Base-by-base conservation (phyloP, 2,888 invertebrate species). In the Drosophila ustulata region DNA sequence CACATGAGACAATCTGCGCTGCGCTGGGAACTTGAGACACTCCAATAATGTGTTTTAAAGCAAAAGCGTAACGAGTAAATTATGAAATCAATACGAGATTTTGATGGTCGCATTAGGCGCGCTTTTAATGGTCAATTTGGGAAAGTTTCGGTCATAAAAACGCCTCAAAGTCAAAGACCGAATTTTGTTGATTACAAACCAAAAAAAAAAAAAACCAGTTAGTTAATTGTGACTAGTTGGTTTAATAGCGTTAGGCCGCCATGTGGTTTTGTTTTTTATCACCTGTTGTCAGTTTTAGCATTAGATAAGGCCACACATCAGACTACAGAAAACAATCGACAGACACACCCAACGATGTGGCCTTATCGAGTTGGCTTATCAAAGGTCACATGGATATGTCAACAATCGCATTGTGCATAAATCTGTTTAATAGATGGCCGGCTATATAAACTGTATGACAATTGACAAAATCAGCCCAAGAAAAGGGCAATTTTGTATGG, bases 91-190 rank as follows among this genome's bases (percentile, higher is more conserved):
- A 58, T 71, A 62, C 50, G 50, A 30, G 43, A 58, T 49, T 39
- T 59, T 85, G 68, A 83, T 85, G 85, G 59, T 74, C 84, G 61
- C 82, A 83, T 87, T 81, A 75, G 84, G 37, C 59, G 47, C 51
- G 56, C 58, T 46, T 47, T 50, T 43, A 64, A 64, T 37, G 56
- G 45, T 68, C 43, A 51, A 59, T 77, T 75, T 73, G 61, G 61
- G 74, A 76, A 71, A 66, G 78, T 74, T 74, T 64, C n/a, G 68
- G 43, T 43, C 62, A 50, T 73, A 59, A 76, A 77, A 63, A 34
- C 4, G 23, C 7, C 34, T n/a, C n/a, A 45, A 52, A 58, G 41
- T 52, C 43, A 46, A 49, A 50, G 46, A 50, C 28, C 28, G 1
- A 18, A 55, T 9, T 13, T 26, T 4, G 7, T 30, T 18, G 9